Conservation (phyloP, 2,797 vertebrate species). For the Amazona finschi region DNA sequence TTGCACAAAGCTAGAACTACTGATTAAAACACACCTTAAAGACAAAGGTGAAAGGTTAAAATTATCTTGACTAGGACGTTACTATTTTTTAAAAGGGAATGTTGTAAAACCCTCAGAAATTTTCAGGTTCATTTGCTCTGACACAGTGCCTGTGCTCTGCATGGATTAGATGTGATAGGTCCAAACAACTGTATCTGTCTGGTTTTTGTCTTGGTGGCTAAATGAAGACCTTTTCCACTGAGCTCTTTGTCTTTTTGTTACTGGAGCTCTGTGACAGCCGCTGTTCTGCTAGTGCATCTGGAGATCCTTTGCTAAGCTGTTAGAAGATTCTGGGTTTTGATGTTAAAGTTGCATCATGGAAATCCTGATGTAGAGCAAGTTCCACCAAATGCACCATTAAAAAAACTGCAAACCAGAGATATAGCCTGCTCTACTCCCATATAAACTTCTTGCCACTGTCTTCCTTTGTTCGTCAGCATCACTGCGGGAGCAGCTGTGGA, state of each 20-base stretch:
- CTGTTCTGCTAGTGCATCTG: neutral
- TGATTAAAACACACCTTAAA: neutral
- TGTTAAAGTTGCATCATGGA: neutral
- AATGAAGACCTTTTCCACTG: neutral
- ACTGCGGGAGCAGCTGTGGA: accelerated
- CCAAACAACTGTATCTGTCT: neutral
- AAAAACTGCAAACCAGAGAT: neutral
- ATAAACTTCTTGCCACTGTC: neutral
- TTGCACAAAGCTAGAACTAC: neutral
- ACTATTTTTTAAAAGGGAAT: neutral
- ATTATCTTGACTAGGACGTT: neutral
- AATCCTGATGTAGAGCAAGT: neutral
- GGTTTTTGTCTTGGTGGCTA: neutral
- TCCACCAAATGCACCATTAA: neutral
- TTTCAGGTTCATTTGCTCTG: neutral
- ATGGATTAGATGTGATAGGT: neutral
- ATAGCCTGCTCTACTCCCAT: neutral
- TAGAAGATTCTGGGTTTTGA: neutral
- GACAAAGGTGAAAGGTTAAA: neutral
- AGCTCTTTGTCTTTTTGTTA: neutral
- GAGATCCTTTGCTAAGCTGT: neutral
- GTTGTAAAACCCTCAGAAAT: neutral
- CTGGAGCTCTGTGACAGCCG: neutral
- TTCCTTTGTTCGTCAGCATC: neutral
- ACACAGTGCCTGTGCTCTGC: neutral